Evolutionary conservation across 2,797 vertebrate genomes (phyloP).

Genomic region (Loris lydekkerianus): DNA sequence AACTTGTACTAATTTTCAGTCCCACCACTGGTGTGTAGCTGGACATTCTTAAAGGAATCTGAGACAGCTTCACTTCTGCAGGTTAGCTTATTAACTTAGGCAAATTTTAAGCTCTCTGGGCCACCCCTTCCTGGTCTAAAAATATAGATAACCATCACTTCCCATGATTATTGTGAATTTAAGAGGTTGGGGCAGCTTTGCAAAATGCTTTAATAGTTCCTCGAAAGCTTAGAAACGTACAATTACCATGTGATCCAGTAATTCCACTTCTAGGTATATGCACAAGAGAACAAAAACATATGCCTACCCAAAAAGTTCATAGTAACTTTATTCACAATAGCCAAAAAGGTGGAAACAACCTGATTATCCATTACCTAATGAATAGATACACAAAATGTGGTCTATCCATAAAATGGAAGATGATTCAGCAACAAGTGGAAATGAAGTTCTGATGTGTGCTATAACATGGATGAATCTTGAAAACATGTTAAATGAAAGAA

Average conservation of each 20-base stretch:
- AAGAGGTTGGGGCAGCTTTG: neutral
- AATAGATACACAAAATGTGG: neutral
- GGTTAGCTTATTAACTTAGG: neutral
- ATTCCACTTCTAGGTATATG: neutral
- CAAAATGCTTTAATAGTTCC: conserved; percentile 24
- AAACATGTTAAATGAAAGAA: conserved; percentile 61
- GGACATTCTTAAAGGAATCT: conserved; percentile 32
- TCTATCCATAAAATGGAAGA: neutral
- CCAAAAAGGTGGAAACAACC: neutral
- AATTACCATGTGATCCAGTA: neutral
- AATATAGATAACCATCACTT: neutral
- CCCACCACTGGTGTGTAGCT: neutral
- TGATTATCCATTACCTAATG: neutral
- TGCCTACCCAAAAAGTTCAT: neutral
- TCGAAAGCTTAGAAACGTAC: neutral
- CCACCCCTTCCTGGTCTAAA: conserved; percentile 3
- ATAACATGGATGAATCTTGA: neutral
- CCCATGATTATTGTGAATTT: neutral
- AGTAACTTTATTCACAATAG: neutral
- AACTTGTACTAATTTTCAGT: neutral
- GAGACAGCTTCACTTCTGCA: conserved; percentile 4
- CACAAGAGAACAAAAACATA: conserved; percentile 17
- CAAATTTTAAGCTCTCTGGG: neutral
- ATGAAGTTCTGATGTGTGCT: neutral
- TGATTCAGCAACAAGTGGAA: conserved; percentile 17